Conservation (phyloP, 2,797 vertebrate genomes). For the Bufotes viridis region DNA sequence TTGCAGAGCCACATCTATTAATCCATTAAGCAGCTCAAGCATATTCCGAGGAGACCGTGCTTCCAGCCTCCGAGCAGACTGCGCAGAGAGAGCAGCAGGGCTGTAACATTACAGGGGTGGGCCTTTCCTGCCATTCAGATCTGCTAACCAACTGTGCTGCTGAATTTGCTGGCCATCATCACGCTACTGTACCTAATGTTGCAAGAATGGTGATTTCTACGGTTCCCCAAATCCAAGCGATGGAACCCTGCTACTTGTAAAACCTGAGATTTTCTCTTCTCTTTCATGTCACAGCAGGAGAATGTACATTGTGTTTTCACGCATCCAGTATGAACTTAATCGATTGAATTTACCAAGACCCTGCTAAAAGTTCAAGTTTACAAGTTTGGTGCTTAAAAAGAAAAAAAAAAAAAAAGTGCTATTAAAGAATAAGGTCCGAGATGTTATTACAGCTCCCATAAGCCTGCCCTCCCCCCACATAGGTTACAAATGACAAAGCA, state of each 20-base stretch:
- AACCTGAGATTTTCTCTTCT: neutral
- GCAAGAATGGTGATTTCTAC: constrained; percentile 21
- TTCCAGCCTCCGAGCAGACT: neutral
- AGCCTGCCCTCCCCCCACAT: too few species aligned
- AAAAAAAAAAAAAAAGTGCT: too few species aligned
- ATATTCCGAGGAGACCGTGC: neutral
- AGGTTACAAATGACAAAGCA: too few species aligned
- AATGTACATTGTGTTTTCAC: constrained; percentile 1
- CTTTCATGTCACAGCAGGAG: neutral
- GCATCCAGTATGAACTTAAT: neutral
- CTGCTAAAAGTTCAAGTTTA: neutral
- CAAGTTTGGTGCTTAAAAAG: too few species aligned
- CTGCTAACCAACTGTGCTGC: constrained; percentile 34
- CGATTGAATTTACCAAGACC: neutral
- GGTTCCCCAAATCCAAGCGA: neutral
- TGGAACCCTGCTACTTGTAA: constrained; percentile 15
- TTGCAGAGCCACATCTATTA: constrained; percentile 30
- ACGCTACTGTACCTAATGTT: constrained; percentile 35
- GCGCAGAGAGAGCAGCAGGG: neutral
- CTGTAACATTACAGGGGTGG: constrained; percentile 44
- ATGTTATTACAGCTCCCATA: too few species aligned
- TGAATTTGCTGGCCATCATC: constrained; percentile 7
- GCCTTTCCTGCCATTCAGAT: constrained; percentile 5
- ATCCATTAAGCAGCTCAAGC: constrained; percentile 28
- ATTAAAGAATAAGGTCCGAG: too few species aligned